Percentiles rank a stretch among this genome's conserved stretches.
Evolutionary conservation across 2,888 invertebrate genomes (phyloP).

Genomic region (Clostera curtula): DNA sequence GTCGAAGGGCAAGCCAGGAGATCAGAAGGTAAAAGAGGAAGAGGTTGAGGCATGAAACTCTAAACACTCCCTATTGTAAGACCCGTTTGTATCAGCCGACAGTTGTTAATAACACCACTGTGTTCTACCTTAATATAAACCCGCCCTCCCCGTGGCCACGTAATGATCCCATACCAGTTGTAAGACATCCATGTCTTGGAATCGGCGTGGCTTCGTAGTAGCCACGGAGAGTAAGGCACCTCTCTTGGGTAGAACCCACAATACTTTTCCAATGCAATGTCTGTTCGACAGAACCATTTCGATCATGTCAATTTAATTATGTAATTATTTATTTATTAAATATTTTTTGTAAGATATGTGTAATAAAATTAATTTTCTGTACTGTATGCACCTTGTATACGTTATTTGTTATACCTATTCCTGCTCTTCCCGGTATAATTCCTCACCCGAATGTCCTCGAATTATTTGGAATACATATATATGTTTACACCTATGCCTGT

Average conservation of each 20-base stretch:
- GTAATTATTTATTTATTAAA: conserved; percentile 64
- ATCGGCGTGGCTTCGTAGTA: no score
- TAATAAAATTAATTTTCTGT: conserved; percentile 71
- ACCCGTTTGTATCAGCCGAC: conserved; percentile 51
- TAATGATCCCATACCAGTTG: conserved; percentile 16
- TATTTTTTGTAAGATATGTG: conserved; percentile 65
- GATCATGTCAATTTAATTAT: conserved; percentile 50
- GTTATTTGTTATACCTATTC: conserved; percentile 34
- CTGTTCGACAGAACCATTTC: conserved; percentile 38
- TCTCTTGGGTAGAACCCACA: conserved; percentile 27
- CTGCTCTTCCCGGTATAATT: conserved; percentile 9
- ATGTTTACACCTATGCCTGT: no score
- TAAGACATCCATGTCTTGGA: no score
- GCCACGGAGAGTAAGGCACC: no score
- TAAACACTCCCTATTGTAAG: conserved; percentile 51
- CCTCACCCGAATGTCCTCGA: background rate
- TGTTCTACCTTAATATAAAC: conserved; percentile 41
- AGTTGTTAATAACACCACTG: conserved; percentile 46
- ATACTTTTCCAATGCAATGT: conserved; percentile 32
- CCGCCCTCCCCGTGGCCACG: conserved; percentile 13
- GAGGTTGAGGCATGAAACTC: conserved; percentile 87
- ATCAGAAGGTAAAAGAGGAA: conserved; percentile 91
- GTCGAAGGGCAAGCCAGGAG: conserved; percentile 92
- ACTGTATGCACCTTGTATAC: conserved; percentile 48
- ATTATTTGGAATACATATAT: no score